A percentile compares a stretch with the other conserved stretches of the same genome.
Evolutionary conservation across 2,113 vertebrate genomes (phyloP).

Genomic region (Erpornis zantholeuca): DNA sequence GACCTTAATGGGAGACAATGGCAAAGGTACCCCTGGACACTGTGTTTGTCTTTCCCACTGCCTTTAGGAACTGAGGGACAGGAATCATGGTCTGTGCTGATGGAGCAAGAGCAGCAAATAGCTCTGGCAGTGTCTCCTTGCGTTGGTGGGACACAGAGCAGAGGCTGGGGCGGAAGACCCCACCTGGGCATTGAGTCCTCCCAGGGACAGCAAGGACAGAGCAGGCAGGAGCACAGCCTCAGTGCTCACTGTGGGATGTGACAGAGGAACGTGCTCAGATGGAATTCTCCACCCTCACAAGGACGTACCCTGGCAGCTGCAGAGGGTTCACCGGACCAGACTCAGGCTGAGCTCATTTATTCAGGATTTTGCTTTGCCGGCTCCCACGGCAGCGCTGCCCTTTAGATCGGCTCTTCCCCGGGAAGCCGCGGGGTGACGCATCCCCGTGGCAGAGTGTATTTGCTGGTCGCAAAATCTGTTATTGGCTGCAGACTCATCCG

Average conservation of each 20-base stretch:
- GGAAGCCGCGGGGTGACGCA: neutral
- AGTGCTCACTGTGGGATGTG: rapidly evolving
- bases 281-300: rapidly evolving
- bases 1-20: neutral
- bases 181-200: neutral
- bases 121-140: neutral
- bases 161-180: neutral
- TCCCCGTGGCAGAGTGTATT: rapidly evolving
- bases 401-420: neutral
- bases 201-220: neutral
- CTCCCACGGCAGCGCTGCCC: neutral
- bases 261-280: rapidly evolving
- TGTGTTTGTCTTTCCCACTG: neutral
- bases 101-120: neutral
- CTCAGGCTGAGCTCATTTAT: neutral
- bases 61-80: neutral
- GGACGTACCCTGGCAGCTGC: rapidly evolving
- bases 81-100: rapidly evolving
- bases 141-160: no score
- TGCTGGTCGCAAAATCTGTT: neutral
- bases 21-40: neutral
- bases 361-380: rapidly evolving
- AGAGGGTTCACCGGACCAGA: rapidly evolving
- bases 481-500: neutral
- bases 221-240: rapidly evolving